Base-by-base conservation (phyloP, 2,797 vertebrate genomes). In the Hipposideros larvatus region DNA sequence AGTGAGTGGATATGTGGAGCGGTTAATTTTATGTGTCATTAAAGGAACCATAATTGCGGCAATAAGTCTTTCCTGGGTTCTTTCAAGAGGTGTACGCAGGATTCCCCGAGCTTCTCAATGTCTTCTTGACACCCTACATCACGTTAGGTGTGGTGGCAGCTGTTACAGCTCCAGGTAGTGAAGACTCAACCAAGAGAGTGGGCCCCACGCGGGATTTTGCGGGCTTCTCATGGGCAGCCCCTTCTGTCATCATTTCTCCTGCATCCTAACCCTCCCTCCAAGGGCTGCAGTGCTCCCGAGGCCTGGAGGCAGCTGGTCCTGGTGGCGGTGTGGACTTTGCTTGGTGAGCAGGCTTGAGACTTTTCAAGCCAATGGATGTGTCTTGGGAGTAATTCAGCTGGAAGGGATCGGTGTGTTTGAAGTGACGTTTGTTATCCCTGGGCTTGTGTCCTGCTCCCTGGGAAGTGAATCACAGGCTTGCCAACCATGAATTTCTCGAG, bases 1-100 rank as follows among this genome's bases (percentile, higher is more conserved):
- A 96, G 73, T 0, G 26, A 94, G 92, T 94, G 89, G 91, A 79
- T 87, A 90, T 71, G 63, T 83, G 84, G 84, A 92, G 68, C 55
- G 6, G 93, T 90, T 98, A 92, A 94, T 97, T 97, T 96, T 63
- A 95, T 94, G 96, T 97, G 97, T 97, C 96, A 97, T 97, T 96
- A 97, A 97, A 96, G 94, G 94, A 96, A 91, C 77, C 78, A 43
- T 90, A 79, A 97, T 92, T 95, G 86, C 0, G 0, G 91, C 71
- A 87, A 31, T 93, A 95, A 88, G 94, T 96, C 86, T 96, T 96
- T 41, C 82, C 80, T 46, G 46, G 94, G 63, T 93, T 82, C 71
- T 90, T 93, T 57, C 43, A 61, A 84, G 90, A 90, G 68, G 65
- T 68, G 21, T 61, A 26, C 0, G 11, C 2, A 43, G 87, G 63